Percentiles rank a stretch among this genome's conserved stretches.
These are phyloP conservation scores for Scaptodrosophila lebanonensis DNA, from an alignment of 1,140 invertebrate genomes.

Conservation along the genomic window DNA sequence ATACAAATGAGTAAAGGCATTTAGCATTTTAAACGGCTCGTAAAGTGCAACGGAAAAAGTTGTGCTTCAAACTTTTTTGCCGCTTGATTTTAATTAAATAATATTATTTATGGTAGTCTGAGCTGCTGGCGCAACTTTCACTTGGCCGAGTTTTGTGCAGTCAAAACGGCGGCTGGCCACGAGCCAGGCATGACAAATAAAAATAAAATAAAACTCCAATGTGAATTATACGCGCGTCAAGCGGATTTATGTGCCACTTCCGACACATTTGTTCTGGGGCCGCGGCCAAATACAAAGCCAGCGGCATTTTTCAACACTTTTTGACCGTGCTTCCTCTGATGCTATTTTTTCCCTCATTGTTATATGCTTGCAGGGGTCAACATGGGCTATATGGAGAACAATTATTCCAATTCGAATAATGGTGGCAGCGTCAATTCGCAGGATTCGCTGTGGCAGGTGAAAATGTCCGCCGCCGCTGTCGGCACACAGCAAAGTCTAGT, in stretches of 20 bases:
- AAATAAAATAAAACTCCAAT: conserved; percentile 1
- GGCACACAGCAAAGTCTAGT: conserved; percentile 81
- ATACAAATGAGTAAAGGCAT: too few relatives aligned
- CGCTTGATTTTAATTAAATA: conserved; percentile 48
- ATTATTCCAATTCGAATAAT: conserved; percentile 94
- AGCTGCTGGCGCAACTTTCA: conserved; percentile 24
- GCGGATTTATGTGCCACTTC: conserved; percentile 30
- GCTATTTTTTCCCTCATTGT: neutral
- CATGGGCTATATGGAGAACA: conserved; percentile 93
- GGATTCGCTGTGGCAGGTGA: conserved; percentile 96
- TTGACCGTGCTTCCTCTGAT: conserved; percentile 4
- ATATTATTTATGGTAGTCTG: conserved; percentile 33
- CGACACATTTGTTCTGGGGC: neutral
- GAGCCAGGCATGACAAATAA: too few relatives aligned
- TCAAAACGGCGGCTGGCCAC: too few relatives aligned
- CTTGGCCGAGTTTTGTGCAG: conserved; percentile 26
- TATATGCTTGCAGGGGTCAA: conserved; percentile 82
- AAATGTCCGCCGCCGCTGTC: conserved; percentile 85
- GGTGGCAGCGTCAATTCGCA: conserved; percentile 95
- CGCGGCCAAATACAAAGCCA: neutral
- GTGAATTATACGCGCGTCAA: conserved; percentile 13
- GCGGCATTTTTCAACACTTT: conserved; percentile 5
- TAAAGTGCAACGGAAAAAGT: conserved; percentile 4
- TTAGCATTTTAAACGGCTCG: conserved; percentile 12
- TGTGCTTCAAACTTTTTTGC: conserved; percentile 25